Conservation (phyloP, 2,797 vertebrate genomes). For the Ara ararauna region DNA sequence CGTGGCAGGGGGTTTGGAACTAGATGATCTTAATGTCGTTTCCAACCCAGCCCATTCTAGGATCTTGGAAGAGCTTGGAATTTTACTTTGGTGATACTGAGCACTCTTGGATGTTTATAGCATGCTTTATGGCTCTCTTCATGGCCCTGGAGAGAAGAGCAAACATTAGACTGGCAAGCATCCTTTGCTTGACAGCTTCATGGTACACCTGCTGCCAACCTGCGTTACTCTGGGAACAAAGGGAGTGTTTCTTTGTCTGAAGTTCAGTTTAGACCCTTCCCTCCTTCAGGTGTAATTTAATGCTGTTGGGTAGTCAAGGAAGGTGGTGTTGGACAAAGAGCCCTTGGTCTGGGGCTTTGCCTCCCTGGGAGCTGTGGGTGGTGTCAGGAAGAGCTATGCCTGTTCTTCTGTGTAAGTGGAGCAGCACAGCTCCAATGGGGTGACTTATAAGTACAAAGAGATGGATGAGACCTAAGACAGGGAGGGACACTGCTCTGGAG, state of each 20-base stretch:
- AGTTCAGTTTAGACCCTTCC: neutral
- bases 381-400: neutral
- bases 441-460: constrained; percentile 17
- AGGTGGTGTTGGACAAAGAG: neutral
- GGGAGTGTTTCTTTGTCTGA: neutral
- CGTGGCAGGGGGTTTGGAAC: neutral
- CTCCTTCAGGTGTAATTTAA: neutral
- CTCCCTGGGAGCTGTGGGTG: neutral
- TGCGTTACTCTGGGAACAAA: neutral
- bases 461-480: constrained; percentile 3
- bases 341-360: neutral
- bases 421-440: neutral
- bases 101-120: neutral
- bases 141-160: neutral
- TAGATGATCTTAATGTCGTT: neutral
- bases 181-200: neutral
- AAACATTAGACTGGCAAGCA: neutral
- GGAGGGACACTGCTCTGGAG: constrained; percentile 1
- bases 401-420: neutral
- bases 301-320: neutral
- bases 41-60: neutral
- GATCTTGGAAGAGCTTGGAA: neutral
- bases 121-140: neutral
- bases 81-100: neutral
- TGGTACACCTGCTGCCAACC: neutral